Base-by-base conservation (phyloP, 2,888 invertebrate genomes). In the Drosophila formosana region DNA sequence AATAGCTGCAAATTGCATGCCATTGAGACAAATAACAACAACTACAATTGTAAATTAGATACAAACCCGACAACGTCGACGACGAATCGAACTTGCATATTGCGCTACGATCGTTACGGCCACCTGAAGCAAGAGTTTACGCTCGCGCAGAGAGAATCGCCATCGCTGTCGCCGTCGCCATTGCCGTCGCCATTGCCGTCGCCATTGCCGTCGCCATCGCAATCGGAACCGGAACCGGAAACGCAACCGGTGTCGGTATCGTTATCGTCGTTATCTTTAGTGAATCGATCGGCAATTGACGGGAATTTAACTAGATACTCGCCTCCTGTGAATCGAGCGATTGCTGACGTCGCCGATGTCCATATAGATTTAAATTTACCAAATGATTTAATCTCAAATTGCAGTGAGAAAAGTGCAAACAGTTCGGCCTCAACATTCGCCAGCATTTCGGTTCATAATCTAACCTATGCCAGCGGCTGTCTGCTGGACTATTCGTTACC, bases 31-130 rank as follows among this genome's bases (percentile, higher is more conserved):
- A 75, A 70, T 49, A 75, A 65, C 62, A 64, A 68, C 45, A 80
- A 80, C 37, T 83, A 81, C 50, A 85, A 81, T 51, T 84, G 73
- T 53, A 80, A 77, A 45, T 78, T 75, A 13, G 63, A 53, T 34
- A 49, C 37, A 64, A 49, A 64, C 52, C 34, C 56, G 58, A 25
- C 63, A 30, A 47, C 56, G 55, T 18, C 63, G 34, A 47, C 56
- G 55, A 25, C 63, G 26, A 50, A 60, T 32, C 23, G 78, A 5
- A 75, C 81, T 41, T 83, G 85, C 53, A 82, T 85, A 26, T 61
- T 90, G 25, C 86, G 90, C 43, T 91, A 91, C 72, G 91, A 91
- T 77, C 85, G 80, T 56, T 80, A 86, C 51, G 91, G 90, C 0
- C 88, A 90, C 32, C 75, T 91, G 3, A 91, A 88, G 37, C 78